Percentiles rank a stretch among this genome's conserved stretches.
phyloP scores from a whole-genome alignment of 2,888 invertebrate species.

The Digitonthophagus gazella region DNA sequence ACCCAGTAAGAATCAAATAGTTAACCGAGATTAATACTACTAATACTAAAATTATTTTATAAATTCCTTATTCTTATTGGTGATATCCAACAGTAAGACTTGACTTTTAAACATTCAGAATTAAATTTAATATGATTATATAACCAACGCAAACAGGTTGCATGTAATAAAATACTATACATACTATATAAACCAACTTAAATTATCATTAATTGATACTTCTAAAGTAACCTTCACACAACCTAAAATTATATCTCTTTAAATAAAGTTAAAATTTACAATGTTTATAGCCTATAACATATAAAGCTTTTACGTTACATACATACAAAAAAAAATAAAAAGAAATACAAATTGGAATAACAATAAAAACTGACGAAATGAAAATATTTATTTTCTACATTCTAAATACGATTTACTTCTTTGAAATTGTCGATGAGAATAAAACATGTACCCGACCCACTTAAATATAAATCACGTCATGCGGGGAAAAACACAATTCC shows the following conservation, averaged over 20 bases:
- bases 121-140: not conserved
- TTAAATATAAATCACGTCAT: not conserved
- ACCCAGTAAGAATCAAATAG: too few relatives aligned
- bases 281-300: too few relatives aligned
- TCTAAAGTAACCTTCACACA: not conserved
- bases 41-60: too few relatives aligned
- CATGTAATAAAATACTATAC: not conserved
- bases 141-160: not conserved
- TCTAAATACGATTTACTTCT: not conserved
- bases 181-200: not conserved
- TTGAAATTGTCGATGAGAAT: not conserved
- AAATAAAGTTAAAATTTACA: too few relatives aligned
- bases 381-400: too few relatives aligned
- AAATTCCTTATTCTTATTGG: too few relatives aligned
- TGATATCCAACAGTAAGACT: too few relatives aligned
- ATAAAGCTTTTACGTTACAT: not conserved
- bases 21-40: too few relatives aligned
- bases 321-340: too few relatives aligned
- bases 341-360: too few relatives aligned
- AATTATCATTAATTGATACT: not conserved
- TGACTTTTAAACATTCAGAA: too few relatives aligned
- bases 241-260: not conserved
- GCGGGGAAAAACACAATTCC: not conserved
- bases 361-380: too few relatives aligned
- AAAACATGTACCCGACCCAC: not conserved